Base-by-base conservation (phyloP, 1,140 invertebrate genomes). In the Drosophila baimaii region DNA sequence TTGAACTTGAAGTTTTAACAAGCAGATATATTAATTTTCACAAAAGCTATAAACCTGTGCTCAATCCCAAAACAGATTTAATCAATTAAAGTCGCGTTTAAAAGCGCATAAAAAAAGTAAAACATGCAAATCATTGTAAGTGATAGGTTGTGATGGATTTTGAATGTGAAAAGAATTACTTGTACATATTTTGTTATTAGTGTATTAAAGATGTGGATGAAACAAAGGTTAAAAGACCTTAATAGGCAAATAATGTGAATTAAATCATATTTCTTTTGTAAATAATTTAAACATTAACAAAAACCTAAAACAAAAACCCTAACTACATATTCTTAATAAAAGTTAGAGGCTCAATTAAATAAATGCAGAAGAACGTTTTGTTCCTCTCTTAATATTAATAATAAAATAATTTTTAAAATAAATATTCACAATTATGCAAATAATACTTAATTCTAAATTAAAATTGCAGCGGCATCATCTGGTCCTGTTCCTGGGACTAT, bases 71-170 rank as follows among this genome's bases (percentile, higher is more conserved):
- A 79, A 85, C 66, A 76, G 46, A 77, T 25, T 54, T 49, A 83
- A 81, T 70, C 51, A 72, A 72, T 66, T 64, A 54, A 65, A 70
- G 51, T 52, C 35, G 43, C 58, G 23, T 65, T 68, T 27, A 56
- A 56, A 57, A 25, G 21, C 6, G 37, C 21, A 35, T 46, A 46
- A 57, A 54, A 52, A 27, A 21, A 15, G 23, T 65, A 43, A 61
- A 86, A 79, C 70, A 89, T 86, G 84, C 84, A 74, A 88, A 77
- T 88, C 77, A 89, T 78, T 74, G 84, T 88, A 65, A 89, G 80
- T 89, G 71, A 68, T 79, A 37, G 15, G 7, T 63, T 59, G 23
- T 54, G 21, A 46, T 54, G 10, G 17, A 44, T 64, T 77, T 52
- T 17, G n/a, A 57, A 35, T 23, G 27, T 35, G 23, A 35, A 17